A percentile compares a stretch with the other conserved stretches of the same genome.
These are phyloP conservation scores for Siniperca chuatsi DNA, from an alignment of 2,113 vertebrate genomes.

Conservation along the genomic window DNA sequence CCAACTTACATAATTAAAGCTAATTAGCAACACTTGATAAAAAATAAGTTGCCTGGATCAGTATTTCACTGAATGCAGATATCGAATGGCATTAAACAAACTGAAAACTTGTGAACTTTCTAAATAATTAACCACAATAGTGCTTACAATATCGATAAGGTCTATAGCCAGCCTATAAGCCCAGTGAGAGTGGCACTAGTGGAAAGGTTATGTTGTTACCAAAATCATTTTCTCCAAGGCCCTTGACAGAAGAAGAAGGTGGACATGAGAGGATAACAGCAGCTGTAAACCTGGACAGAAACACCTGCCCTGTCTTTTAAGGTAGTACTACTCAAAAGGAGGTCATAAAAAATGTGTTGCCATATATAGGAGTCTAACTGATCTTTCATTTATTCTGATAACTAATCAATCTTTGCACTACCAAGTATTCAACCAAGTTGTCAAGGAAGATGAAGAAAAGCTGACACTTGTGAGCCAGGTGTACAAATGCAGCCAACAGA, in stretches of 20 bases:
- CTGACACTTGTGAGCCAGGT: neutral
- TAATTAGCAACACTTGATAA: slow-evolving; percentile 13
- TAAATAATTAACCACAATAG: neutral
- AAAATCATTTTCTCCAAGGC: neutral
- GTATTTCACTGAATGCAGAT: neutral
- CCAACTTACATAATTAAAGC: neutral
- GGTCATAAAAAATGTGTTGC: neutral
- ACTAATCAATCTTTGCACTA: neutral
- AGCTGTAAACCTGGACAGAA: slow-evolving; percentile 1
- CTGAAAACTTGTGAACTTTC: neutral
- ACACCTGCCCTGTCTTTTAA: neutral
- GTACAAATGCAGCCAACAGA: slow-evolving; percentile 12
- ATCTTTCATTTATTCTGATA: neutral
- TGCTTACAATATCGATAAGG: neutral
- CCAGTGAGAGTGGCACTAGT: neutral
- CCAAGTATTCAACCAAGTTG: neutral
- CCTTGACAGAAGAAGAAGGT: neutral
- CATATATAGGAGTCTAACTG: neutral
- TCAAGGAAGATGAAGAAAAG: neutral
- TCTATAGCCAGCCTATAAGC: neutral
- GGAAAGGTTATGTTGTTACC: neutral
- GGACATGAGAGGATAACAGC: neutral
- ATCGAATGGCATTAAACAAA: neutral
- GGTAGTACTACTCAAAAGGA: neutral
- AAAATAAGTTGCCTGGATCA: neutral